phyloP scores from a whole-genome alignment of 2,113 vertebrate species.

The Mustela nigripes region DNA sequence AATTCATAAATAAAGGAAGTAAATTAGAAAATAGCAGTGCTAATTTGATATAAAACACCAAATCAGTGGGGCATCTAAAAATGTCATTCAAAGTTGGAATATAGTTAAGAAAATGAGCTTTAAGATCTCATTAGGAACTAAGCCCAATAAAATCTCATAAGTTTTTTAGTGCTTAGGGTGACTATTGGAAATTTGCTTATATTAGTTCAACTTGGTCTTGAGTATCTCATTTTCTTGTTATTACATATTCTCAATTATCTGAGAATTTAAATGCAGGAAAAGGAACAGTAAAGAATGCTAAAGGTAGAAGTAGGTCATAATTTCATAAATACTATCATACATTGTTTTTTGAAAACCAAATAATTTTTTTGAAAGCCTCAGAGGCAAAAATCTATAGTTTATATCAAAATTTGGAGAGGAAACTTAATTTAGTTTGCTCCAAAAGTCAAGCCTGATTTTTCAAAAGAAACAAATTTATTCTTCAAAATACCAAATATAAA shows the following conservation, averaged over 20 bases:
- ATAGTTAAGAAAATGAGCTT: slow-evolving; percentile 56
- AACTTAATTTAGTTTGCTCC: neutral
- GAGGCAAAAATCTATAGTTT: neutral
- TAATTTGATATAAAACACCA: slow-evolving; percentile 30
- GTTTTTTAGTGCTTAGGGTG: slow-evolving; percentile 36
- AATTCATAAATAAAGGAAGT: slow-evolving; percentile 32
- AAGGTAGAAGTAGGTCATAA: slow-evolving; percentile 1
- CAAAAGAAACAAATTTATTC: neutral
- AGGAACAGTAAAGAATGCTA: neutral
- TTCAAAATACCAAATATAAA: neutral
- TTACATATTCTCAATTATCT: slow-evolving; percentile 47
- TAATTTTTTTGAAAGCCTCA: slow-evolving; percentile 36
- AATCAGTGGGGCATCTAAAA: neutral
- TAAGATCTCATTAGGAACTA: slow-evolving; percentile 41
- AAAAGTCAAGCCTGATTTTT: neutral
- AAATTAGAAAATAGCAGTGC: slow-evolving; percentile 17
- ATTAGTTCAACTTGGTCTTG: slow-evolving; percentile 32
- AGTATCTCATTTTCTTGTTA: slow-evolving; percentile 54
- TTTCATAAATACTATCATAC: slow-evolving; percentile 45
- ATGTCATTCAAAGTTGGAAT: slow-evolving; percentile 45
- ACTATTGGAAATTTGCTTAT: slow-evolving; percentile 49
- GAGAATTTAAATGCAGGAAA: slow-evolving; percentile 37
- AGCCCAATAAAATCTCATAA: neutral
- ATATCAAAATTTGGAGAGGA: neutral
- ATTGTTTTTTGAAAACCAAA: neutral